A percentile compares a stretch with the other conserved stretches of the same genome.
Evolutionary conservation across 2,113 vertebrate species (phyloP).

Genomic region (Mungos mungo): DNA sequence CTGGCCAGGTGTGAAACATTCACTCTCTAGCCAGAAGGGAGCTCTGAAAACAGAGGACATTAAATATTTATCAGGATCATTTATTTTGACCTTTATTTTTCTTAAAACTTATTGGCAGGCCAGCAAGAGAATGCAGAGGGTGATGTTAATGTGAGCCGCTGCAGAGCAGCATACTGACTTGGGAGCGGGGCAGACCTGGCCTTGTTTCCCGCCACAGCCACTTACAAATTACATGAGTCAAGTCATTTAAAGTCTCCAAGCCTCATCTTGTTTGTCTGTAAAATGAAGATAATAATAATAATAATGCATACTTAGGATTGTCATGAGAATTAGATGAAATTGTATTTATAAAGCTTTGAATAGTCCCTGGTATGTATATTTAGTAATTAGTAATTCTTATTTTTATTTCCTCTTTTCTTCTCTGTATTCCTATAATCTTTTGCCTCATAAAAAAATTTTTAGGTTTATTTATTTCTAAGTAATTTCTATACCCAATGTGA

Average conservation of each 20-base stretch:
- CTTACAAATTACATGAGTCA: background rate
- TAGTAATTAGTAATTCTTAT: background rate
- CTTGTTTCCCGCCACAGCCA: background rate
- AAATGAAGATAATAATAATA: background rate
- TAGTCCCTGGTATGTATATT: background rate
- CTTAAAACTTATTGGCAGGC: constrained; percentile 44
- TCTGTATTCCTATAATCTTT: background rate
- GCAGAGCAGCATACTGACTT: background rate
- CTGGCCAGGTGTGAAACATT: constrained; percentile 46
- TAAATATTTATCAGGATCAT: constrained; percentile 81
- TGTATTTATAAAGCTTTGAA: background rate
- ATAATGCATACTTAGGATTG: background rate
- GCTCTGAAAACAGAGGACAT: constrained; percentile 59
- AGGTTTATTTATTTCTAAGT: background rate
- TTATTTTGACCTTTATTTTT: constrained; percentile 76
- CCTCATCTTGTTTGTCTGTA: background rate
- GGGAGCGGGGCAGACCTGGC: background rate
- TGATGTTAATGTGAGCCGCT: background rate
- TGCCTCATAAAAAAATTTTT: background rate
- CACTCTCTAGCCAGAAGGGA: constrained; percentile 62
- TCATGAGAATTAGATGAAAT: background rate
- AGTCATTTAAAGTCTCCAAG: background rate
- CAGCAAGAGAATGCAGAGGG: background rate
- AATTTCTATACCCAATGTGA: background rate
- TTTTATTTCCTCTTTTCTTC: background rate